Evolutionary conservation across 1,140 invertebrate genomes (phyloP).

Genomic region (Scaptodrosophila lebanonensis): DNA sequence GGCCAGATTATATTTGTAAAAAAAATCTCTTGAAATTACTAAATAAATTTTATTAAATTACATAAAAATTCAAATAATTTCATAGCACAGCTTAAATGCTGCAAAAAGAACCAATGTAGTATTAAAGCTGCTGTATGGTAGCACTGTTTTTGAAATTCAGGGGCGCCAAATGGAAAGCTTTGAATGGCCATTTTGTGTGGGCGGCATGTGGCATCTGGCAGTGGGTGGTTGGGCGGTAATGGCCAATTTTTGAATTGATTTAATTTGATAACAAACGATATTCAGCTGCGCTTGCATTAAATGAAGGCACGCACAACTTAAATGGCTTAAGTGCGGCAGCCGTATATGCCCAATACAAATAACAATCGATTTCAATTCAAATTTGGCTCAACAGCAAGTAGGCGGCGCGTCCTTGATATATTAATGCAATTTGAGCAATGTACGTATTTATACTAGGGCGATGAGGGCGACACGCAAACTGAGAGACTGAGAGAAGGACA

Average conservation of each 20-base stretch:
- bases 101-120: no score
- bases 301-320: background rate
- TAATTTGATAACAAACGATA: conserved; percentile 1
- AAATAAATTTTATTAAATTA: no score
- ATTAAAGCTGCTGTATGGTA: no score
- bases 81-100: no score
- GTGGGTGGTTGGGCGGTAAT: conserved; percentile 4
- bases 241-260: conserved; percentile 9
- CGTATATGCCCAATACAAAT: conserved; percentile 20
- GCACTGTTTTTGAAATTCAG: no score
- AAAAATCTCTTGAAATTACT: no score
- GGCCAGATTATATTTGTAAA: no score
- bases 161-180: background rate
- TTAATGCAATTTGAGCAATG: conserved; percentile 47
- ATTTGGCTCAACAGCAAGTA: conserved; percentile 52
- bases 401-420: conserved; percentile 49
- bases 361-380: conserved; percentile 42
- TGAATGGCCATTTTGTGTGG: background rate
- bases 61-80: no score
- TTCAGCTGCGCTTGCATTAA: background rate
- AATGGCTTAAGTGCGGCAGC: conserved; percentile 7
- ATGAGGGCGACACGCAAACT: conserved; percentile 7
- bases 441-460: conserved; percentile 14
- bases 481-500: conserved; percentile 9
- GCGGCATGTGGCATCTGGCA: background rate